Conservation (phyloP, 1,140 invertebrate genomes). For the Amphibalanus amphitrite region DNA sequence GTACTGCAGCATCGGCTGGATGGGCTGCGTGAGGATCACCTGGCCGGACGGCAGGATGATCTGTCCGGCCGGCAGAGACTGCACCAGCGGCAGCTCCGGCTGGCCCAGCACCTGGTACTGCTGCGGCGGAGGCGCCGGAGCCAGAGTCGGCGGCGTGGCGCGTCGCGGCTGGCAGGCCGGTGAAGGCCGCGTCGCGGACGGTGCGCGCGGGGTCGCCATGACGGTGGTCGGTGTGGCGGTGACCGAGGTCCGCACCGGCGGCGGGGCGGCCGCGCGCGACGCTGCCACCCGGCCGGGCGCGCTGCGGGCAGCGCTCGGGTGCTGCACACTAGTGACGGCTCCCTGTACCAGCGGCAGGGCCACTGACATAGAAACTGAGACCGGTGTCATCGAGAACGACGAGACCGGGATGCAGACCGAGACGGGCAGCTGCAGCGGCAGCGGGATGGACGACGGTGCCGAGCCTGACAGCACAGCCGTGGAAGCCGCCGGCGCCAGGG, state of each 20-base stretch:
- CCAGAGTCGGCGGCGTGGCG: neutral
- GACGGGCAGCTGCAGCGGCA: no score
- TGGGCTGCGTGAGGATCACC: neutral
- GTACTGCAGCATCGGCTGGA: slow-evolving; percentile 1
- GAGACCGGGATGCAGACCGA: no score
- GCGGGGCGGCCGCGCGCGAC: neutral
- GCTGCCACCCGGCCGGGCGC: neutral
- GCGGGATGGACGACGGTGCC: no score
- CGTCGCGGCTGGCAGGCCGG: neutral
- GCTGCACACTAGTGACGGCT: neutral
- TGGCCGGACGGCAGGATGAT: neutral
- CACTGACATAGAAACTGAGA: no score
- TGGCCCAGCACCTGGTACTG: neutral
- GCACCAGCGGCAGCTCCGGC: neutral
- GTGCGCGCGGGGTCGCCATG: neutral
- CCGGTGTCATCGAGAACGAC: no score
- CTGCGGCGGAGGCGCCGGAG: neutral
- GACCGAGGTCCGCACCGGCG: neutral
- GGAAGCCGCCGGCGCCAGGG: no score
- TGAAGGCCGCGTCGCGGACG: neutral
- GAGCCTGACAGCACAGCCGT: no score
- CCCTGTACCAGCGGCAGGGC: neutral
- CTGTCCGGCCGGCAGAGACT: neutral
- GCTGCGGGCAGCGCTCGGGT: neutral
- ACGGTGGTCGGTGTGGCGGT: neutral